Evolutionary conservation across 2,113 vertebrate species (phyloP), one percentile per base, ranked within the genome.

Genomic region (Thinocorus orbignyianus): DNA sequence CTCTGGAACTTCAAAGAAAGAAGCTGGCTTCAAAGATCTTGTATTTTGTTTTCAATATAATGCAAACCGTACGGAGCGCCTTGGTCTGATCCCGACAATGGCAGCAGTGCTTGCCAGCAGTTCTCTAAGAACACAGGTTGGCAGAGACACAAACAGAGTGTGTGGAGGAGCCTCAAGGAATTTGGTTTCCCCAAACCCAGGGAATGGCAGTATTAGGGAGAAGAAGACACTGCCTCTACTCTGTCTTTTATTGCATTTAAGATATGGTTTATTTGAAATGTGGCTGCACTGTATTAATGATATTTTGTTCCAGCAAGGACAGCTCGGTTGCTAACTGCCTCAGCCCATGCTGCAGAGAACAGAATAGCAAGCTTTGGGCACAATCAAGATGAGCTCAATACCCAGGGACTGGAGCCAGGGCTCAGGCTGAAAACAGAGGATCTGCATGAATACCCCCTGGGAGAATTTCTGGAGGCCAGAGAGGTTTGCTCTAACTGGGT

Each of bases 31-130:
- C 78, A 77, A 80, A 64, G 74, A 31, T 11, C 42, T 58, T 13
- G 55, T 28, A 58, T 74, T 84, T n/a, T 70, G 62, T 88, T 82
- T 73, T 88, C 16, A 10, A 4, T 33, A 16, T 62, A 86, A 82
- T 20, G 30, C 30, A 73, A 83, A 51, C 25, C 0, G 1, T 51
- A 14, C 0, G 16, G 18, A 83, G 41, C 0, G 0, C 49, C 44
- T 57, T 48, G 58, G 66, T 24, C 82, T 70, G 54, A 83, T 66
- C 86, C 62, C 0, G 0, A 42, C 41, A 73, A 30, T 5, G 20
- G 46, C 30, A 58, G 41, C 6, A 22, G 54, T 6, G 14, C 24
- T 77, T 90, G 84, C 79, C 79, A 96, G 85, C 31, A 73, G 71
- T 58, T 80, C 54, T 69, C 62, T 65, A 82, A 76, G 81, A 72